Percentiles rank a stretch among this genome's conserved stretches.
Conservation (phyloP, 2,113 vertebrate genomes). For the Grallaria varia region DNA sequence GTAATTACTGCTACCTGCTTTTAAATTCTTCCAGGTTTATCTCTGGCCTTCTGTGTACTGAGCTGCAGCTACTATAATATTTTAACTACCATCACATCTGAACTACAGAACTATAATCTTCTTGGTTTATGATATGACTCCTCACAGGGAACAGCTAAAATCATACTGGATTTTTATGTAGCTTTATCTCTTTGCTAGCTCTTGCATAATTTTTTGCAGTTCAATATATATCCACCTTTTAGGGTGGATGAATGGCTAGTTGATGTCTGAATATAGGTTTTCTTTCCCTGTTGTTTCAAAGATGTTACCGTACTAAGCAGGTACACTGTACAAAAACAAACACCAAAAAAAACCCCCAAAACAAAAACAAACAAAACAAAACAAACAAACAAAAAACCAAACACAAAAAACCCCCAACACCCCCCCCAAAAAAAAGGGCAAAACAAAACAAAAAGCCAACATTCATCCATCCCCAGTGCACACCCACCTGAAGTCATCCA, state of each 20-base stretch:
- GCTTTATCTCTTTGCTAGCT: background rate
- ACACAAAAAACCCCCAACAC: background rate
- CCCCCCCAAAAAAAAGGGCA: too few relatives aligned
- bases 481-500: conserved; percentile 28
- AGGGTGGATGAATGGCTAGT: background rate
- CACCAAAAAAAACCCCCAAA: background rate
- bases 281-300: background rate
- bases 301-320: background rate
- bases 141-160: background rate
- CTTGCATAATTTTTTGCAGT: background rate
- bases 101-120: background rate
- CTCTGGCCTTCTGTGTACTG: background rate
- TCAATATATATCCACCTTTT: background rate
- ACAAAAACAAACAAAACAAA: too few relatives aligned
- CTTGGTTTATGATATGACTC: background rate
- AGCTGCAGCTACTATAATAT: background rate
- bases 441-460: fast-evolving
- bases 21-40: conserved; percentile 11
- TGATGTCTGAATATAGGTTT: background rate
- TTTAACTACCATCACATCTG: background rate
- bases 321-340: background rate
- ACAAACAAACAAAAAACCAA: fast-evolving
- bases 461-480: background rate
- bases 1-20: conserved; percentile 17
- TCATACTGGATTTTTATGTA: background rate